Evolutionary conservation across 2,113 vertebrate species (phyloP).

Genomic region (Oreotrochilus melanogaster): DNA sequence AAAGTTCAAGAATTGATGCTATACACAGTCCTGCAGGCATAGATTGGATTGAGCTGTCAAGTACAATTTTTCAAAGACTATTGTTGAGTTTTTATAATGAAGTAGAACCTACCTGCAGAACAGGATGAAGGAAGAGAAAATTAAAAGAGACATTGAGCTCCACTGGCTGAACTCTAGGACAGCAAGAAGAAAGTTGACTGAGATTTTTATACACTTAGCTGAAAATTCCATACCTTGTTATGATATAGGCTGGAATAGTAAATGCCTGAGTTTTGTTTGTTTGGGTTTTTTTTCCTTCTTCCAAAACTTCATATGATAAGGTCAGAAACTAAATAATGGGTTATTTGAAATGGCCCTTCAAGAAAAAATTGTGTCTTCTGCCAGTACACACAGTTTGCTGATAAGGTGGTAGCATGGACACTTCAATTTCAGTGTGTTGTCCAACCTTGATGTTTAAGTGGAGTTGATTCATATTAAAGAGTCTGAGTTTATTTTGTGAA

Average conservation of each 20-base stretch:
- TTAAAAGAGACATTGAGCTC: slow-evolving; percentile 2
- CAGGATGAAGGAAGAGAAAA: neutral
- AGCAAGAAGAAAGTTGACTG: neutral
- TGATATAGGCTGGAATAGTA: neutral
- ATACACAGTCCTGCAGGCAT: neutral
- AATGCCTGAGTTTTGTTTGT: neutral
- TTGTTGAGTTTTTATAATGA: slow-evolving; percentile 32
- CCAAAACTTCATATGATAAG: neutral
- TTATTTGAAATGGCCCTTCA: neutral
- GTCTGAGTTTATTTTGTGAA: neutral
- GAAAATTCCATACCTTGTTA: neutral
- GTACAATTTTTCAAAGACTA: neutral
- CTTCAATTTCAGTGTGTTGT: neutral
- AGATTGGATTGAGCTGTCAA: slow-evolving; percentile 48
- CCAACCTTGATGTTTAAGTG: neutral
- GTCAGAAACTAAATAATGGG: neutral
- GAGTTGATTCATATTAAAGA: neutral
- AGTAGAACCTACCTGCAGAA: slow-evolving; percentile 34
- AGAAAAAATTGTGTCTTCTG: neutral
- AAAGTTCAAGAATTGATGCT: neutral
- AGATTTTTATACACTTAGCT: neutral
- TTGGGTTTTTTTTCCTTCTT: neutral
- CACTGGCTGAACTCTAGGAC: neutral
- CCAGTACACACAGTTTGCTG: neutral
- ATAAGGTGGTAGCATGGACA: neutral